Evolutionary conservation across 2,888 invertebrate genomes (phyloP).

Genomic region (Entomobrya proxima): DNA sequence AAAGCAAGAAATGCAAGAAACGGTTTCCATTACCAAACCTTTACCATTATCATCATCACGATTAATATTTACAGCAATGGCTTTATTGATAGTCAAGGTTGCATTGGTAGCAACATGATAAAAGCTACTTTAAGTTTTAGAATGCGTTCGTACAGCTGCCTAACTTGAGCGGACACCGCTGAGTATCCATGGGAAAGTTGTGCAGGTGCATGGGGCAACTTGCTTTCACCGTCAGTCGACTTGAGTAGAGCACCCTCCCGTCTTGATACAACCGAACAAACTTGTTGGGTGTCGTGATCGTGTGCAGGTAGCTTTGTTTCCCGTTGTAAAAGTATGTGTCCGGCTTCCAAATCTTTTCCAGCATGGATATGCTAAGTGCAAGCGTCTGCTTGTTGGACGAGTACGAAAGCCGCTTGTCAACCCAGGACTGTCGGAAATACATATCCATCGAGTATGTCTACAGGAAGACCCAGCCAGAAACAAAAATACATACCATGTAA

Average conservation of each 20-base stretch:
- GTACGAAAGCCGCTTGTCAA: slow-evolving; percentile 87
- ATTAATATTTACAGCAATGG: no score
- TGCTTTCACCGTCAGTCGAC: slow-evolving; percentile 88
- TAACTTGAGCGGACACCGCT: slow-evolving; percentile 86
- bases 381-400: slow-evolving; percentile 82
- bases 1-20: neutral
- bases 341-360: slow-evolving; percentile 90
- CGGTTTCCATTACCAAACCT: neutral
- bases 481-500: no score
- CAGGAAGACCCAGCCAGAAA: no score
- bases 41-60: no score
- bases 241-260: slow-evolving; percentile 86
- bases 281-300: slow-evolving; percentile 90
- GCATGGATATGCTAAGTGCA: slow-evolving; percentile 87
- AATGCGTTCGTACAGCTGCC: slow-evolving; percentile 85
- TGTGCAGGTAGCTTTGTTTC: slow-evolving; percentile 88
- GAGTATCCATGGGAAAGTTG: slow-evolving; percentile 91
- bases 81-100: no score
- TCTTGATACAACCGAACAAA: slow-evolving; percentile 87
- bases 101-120: no score
- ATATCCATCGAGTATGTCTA: slow-evolving; percentile 92
- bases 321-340: slow-evolving; percentile 84
- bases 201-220: slow-evolving; percentile 90
- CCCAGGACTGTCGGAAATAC: slow-evolving; percentile 91
- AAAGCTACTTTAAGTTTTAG: neutral